Conservation (phyloP, 2,888 invertebrate genomes). For the Spisula subtruncata region DNA sequence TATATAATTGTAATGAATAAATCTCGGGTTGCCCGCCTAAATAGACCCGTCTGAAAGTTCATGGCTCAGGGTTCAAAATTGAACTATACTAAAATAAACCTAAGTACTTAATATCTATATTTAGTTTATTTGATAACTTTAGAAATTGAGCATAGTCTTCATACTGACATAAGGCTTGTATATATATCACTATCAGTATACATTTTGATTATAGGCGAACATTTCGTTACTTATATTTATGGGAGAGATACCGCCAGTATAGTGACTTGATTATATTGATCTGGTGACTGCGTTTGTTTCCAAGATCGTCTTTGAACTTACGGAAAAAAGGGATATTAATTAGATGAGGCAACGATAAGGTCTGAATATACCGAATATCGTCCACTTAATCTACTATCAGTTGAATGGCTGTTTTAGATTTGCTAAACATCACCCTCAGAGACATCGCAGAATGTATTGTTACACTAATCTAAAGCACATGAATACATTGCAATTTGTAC, state of each 20-base stretch:
- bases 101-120: no score
- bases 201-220: neutral
- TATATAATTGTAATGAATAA: no score
- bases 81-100: no score
- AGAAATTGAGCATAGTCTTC: no score
- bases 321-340: conserved; percentile 10
- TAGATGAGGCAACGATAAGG: conserved; percentile 11
- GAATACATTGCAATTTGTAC: no score
- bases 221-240: conserved; percentile 9
- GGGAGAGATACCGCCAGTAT: neutral
- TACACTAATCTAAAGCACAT: neutral
- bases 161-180: no score
- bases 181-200: no score
- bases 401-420: neutral
- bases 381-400: neutral
- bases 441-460: neutral
- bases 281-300: neutral
- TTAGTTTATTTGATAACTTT: no score
- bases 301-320: conserved; percentile 14
- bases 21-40: no score
- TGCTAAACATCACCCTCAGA: neutral
- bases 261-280: neutral
- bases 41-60: no score
- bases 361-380: neutral
- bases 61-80: no score